Evolutionary conservation across 2,797 vertebrate species (phyloP), one percentile per base, ranked within the genome.

Genomic region (Chromis chromis): DNA sequence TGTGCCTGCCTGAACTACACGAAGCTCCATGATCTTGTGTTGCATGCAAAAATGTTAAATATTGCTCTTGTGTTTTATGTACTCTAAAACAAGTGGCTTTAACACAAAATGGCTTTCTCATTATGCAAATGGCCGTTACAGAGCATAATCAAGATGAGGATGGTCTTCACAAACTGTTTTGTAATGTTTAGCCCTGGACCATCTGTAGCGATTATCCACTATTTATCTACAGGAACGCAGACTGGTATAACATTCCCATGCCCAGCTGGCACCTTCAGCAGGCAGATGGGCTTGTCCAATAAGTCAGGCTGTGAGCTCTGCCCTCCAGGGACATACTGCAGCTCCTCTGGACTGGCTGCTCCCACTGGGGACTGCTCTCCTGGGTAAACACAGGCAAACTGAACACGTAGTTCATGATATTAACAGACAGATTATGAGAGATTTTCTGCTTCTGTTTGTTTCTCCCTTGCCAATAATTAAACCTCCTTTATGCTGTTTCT

Each of bases 291-390:
- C 6, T 79, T 95, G 70, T 86, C 90, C 74, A 90, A 82, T 71
- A 68, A 86, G 65, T 90, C 74, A 0, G 92, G 83, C 40, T 96
- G 96, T 76, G 87, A 89, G 77, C 87, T 89, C 59, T 96, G 96
- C 73, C 92, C 94, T 54, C 86, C 94, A 16, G 96, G 96, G 76
- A 90, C 63, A 56, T 96, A 95, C 74, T 96, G 96, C 82, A 81
- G 89, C 57, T 92, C 93, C 59, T 85, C 91, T 62, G 93, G 93
- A 60, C 90, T 95, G 80, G 74, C 89, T 77, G 75, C 83, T 61
- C 94, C 95, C 69, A 91, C 91, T 13, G 95, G 95, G 53, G 8
- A 85, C 60, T 96, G 95, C 84, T 94, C 94, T 79, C 87, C 95
- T 28, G 95, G 95, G 93, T 94, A 76, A 92, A 85, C 36, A 49